Base-by-base conservation (phyloP, 2,888 invertebrate species). In the Macrophya alboannulata region DNA sequence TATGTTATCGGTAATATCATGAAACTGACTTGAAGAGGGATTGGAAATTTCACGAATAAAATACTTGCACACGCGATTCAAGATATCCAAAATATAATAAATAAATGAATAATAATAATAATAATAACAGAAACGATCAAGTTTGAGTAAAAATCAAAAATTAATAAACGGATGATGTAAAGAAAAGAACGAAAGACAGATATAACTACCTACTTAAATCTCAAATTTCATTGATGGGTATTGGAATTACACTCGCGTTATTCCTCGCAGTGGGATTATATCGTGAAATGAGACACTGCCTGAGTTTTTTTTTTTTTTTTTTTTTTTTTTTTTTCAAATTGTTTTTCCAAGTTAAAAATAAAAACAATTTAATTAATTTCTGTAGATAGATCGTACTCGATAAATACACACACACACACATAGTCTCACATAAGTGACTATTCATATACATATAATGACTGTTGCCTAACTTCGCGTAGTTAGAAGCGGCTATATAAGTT, bases 1-100 rank as follows among this genome's bases (percentile, higher is more conserved):
- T 48, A 48, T 8, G 31, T 31, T 31, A 31, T 31, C 31, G 62
- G 62, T 62, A 25, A 72, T 71, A n/a, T 72, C 43, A 72, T 43
- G 43, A 43, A 40, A 72, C 40, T 72, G 71, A 72, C 43, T 72
- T 40, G 5, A 72, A 43, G 71, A 72, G 71, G n/a, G 71, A 72
- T 43, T 72, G 43, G 5, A 37, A 72, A 72, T 72, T 72, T n/a
- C 71, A 72, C 43, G 43, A 72, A 72, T 72, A 15, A n/a, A n/a
- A 40, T 72, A 72, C 0, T 72, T 40, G 15, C 31, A 72, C 43
- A n/a, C 62, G 62, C 31, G 21, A 21, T 25, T 31, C 40, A n/a
- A 17, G 10, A 72, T 17, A 71, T 37, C n/a, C 71, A 31, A 4
- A 31, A 68, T 21, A 72, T n/a, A 40, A 40, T 40, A 17, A 17